Evolutionary conservation across 2,888 invertebrate species (phyloP), one percentile per base, ranked within the genome.

Genomic region (Pterostichus niger): DNA sequence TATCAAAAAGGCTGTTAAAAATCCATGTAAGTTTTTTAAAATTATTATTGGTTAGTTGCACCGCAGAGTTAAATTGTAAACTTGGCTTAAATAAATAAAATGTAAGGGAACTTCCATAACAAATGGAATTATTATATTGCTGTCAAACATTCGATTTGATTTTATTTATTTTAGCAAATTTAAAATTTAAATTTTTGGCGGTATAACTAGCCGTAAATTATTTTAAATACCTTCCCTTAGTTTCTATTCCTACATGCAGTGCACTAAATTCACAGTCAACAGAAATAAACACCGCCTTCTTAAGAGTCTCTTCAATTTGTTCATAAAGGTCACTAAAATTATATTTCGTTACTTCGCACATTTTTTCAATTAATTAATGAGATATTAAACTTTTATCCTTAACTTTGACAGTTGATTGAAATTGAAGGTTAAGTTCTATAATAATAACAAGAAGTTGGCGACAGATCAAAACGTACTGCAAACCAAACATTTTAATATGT

Each of bases 241-340:
- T 73, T 75, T 61, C 82, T 9, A 46, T 31, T 4, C 33, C 31
- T 10, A 76, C 88, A 31, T 92, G 85, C 83, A 90, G 86, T 24
- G 88, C 95, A 83, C 94, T 94, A 87, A 96, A 95, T 90, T 96
- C 96, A 11, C 93, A 92, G 89, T 96, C 96, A 85, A 96, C 91
- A 13, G 94, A 92, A 85, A 95, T 89, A 87, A 94, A 94, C 85
- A 92, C 91, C 7, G 93, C 91, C 71, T 91, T 90, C 87, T 92
- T 91, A 33, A 96, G 88, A 84, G 91, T 89, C 84, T 89, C 88
- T 85, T 91, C 90, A 85, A 95, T 91, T 86, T 92, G 89, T 9
- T 92, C 92, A 84, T 92, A 90, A 79, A 92, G 88, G 52, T 92
- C 89, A 1, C 90, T 87, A 87, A 95, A 95, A 89, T 95, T 95